phyloP scores from a whole-genome alignment of 2,113 vertebrate species.

The Bos javanicus region DNA sequence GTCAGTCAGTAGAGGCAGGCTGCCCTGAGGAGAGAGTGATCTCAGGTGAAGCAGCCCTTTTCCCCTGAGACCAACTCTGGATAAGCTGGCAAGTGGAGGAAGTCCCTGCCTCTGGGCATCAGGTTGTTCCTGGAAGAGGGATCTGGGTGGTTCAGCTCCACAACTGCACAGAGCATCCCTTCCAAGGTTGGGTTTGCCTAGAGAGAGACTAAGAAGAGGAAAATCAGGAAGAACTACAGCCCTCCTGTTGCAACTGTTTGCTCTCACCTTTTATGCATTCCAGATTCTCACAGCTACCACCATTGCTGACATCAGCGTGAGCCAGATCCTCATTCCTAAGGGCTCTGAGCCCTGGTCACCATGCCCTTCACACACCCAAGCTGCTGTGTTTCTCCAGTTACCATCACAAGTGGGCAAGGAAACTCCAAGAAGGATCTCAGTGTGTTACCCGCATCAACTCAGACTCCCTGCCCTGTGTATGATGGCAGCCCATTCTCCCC shows the following conservation, averaged over 20 bases:
- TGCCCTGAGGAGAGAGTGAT: neutral
- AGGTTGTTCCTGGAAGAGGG: neutral
- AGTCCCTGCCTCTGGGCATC: neutral
- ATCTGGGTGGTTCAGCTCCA: neutral
- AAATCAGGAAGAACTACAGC: neutral
- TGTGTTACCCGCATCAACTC: too few relatives aligned
- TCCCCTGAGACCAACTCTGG: neutral
- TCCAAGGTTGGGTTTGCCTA: neutral
- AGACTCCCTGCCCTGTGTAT: fast-evolving
- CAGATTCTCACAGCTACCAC: neutral
- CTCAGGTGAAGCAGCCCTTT: neutral
- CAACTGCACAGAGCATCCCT: neutral
- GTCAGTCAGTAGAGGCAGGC: neutral
- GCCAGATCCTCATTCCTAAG: neutral
- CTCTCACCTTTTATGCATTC: neutral
- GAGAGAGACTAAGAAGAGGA: neutral
- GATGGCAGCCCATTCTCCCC: neutral
- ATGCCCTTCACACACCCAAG: neutral
- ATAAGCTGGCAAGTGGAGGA: neutral
- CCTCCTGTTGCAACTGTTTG: neutral
- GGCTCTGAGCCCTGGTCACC: neutral
- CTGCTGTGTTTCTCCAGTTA: neutral
- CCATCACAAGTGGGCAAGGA: neutral
- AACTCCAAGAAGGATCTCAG: neutral
- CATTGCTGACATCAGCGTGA: neutral